Conservation (phyloP, 2,797 vertebrate genomes). For the Carcharodon carcharias region DNA sequence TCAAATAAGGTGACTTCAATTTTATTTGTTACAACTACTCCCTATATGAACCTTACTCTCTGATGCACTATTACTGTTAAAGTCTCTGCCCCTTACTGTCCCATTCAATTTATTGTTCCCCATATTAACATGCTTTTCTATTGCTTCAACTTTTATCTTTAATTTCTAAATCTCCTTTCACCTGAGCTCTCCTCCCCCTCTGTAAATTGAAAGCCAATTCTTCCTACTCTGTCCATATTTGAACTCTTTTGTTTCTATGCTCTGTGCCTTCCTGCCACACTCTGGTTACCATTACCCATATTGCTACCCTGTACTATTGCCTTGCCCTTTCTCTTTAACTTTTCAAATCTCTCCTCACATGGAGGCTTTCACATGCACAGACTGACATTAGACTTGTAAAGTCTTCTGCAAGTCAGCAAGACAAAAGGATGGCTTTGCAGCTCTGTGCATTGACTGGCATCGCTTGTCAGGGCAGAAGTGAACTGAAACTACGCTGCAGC, state of each 20-base stretch:
- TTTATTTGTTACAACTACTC: background rate
- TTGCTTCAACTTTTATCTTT: background rate
- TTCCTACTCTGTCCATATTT: background rate
- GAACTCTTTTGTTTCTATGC: background rate
- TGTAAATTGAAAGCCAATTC: background rate
- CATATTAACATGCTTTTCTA: too few species aligned
- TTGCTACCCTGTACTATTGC: background rate
- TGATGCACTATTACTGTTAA: background rate
- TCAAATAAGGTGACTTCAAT: background rate
- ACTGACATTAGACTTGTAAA: background rate
- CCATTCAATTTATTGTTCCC: background rate
- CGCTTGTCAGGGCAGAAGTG: too few species aligned
- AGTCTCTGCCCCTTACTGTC: background rate
- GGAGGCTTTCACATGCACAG: background rate
- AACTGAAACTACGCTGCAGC: too few species aligned
- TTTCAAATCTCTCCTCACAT: background rate
- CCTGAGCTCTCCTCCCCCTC: background rate
- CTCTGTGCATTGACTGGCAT: background rate
- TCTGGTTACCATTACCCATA: background rate
- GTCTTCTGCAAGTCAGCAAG: background rate
- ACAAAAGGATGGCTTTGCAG: background rate
- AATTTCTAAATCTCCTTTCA: background rate
- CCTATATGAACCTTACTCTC: background rate
- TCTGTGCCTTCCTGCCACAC: background rate
- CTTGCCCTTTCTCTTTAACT: background rate